phyloP scores from a whole-genome alignment of 2,113 vertebrate species.

The Callipepla squamata region DNA sequence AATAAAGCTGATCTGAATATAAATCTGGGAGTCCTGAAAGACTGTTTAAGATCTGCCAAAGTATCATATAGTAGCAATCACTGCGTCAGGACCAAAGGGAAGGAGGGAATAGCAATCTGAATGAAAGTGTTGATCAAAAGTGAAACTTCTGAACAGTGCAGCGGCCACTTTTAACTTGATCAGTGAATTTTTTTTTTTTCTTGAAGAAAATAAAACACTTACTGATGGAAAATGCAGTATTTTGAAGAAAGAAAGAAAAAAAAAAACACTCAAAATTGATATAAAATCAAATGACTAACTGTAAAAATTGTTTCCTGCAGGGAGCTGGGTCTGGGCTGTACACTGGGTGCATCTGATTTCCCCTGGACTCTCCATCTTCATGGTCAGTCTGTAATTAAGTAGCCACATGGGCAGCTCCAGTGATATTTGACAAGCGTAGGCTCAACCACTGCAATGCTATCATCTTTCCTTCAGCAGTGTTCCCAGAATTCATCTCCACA shows the following conservation, averaged over 20 bases:
- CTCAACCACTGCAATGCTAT: background rate
- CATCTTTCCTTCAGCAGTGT: background rate
- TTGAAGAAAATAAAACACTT: background rate
- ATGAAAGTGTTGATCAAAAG: background rate
- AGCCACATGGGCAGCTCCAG: accelerated
- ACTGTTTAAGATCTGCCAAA: background rate
- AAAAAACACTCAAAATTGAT: background rate
- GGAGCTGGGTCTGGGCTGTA: background rate
- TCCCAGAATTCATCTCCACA: accelerated
- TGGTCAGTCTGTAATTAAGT: background rate
- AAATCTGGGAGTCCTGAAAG: background rate
- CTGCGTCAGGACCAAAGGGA: accelerated
- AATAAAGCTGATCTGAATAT: background rate
- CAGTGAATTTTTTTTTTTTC: background rate
- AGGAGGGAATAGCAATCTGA: background rate
- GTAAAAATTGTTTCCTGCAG: background rate
- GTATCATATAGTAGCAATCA: background rate
- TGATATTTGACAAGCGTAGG: background rate
- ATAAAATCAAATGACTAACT: background rate
- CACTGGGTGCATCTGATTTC: background rate
- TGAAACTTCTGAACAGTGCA: background rate
- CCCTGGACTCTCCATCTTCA: background rate
- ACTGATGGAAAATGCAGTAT: background rate
- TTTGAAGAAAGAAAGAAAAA: background rate
- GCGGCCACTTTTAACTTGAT: background rate